These are phyloP conservation scores for Epinotia bilunana DNA, from an alignment of 2,888 invertebrate genomes.

Conservation along the genomic window DNA sequence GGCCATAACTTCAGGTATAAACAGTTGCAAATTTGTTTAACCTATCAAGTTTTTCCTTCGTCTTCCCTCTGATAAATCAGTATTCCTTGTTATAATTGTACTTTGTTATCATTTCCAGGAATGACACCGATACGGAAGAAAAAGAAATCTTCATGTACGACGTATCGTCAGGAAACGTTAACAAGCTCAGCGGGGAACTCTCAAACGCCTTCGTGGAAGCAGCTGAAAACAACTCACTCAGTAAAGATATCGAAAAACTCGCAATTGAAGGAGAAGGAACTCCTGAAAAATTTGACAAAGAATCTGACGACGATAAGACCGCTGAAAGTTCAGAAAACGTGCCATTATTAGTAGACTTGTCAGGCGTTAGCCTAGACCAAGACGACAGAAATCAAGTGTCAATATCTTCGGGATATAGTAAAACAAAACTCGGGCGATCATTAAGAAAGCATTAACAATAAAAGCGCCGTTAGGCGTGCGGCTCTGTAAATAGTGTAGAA, in stretches of 20 bases:
- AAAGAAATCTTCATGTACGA: conserved; percentile 96
- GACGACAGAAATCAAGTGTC: conserved; percentile 73
- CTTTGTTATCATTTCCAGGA: conserved; percentile 67
- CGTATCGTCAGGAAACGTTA: conserved; percentile 88
- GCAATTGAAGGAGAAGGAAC: conserved; percentile 81
- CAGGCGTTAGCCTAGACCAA: conserved; percentile 73
- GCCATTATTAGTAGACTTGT: conserved; percentile 82
- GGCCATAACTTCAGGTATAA: background rate
- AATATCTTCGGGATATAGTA: conserved; percentile 81
- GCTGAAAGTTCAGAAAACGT: conserved; percentile 79
- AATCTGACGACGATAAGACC: conserved; percentile 58
- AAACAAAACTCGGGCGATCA: conserved; percentile 81
- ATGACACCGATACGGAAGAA: conserved; percentile 77
- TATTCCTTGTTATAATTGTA: background rate
- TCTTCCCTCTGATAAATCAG: background rate
- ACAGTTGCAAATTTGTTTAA: background rate
- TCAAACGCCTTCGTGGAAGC: conserved; percentile 94
- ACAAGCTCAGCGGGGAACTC: conserved; percentile 91
- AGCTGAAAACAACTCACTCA: conserved; percentile 92
- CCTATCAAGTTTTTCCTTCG: background rate
- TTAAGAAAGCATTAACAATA: conserved; percentile 71
- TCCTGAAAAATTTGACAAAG: conserved; percentile 72
- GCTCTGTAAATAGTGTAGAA: conserved; percentile 80
- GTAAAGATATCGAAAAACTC: conserved; percentile 86
- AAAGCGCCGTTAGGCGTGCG: conserved; percentile 58